Conservation (phyloP, 2,113 vertebrate species). For the Archocentrus centrarchus region DNA sequence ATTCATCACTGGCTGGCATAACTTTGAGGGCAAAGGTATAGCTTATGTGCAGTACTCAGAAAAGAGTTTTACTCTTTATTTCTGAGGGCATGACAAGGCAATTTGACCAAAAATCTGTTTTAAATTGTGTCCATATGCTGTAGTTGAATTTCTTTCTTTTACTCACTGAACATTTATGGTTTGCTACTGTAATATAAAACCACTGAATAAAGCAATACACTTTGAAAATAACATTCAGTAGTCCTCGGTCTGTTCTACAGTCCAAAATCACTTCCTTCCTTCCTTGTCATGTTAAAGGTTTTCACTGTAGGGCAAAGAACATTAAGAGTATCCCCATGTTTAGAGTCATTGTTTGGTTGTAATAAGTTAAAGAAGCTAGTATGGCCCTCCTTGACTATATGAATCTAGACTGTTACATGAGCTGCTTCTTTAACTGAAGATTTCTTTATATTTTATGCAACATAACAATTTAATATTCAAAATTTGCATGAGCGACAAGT, state of each 20-base stretch:
- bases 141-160: background rate
- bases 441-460: background rate
- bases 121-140: background rate
- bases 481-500: background rate
- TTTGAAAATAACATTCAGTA: no score
- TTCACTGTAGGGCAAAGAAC: background rate
- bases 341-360: background rate
- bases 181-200: background rate
- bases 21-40: background rate
- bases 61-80: background rate
- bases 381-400: background rate
- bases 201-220: background rate
- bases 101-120: no score
- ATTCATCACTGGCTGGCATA: background rate
- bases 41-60: background rate
- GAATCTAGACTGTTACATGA: background rate
- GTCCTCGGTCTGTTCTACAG: background rate
- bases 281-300: background rate
- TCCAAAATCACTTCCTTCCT: no score
- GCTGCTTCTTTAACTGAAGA: conserved; percentile 8
- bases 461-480: background rate
- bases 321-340: background rate
- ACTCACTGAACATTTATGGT: background rate
- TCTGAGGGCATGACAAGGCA: no score
- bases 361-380: background rate